Base-by-base conservation (phyloP, 1,140 invertebrate genomes). In the Helicoverpa armigera region DNA sequence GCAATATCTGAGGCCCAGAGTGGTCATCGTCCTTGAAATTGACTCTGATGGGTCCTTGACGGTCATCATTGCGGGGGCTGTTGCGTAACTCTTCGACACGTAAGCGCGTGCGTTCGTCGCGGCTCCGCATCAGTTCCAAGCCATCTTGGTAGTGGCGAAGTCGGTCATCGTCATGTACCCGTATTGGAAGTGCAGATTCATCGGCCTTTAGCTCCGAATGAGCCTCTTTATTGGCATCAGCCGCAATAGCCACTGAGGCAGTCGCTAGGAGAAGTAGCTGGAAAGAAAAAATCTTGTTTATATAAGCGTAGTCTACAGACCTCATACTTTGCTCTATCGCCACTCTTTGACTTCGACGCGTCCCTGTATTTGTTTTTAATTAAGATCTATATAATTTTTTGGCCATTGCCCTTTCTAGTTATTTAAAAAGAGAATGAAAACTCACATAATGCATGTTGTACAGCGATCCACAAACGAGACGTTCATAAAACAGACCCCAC, bases 391-490 rank as follows among this genome's bases (percentile, higher is more conserved):
- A 7, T 31, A 2, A 31, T 31, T 31, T 2, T 35, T 35, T 35
- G 3, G 35, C 1, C 35, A 43, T 43, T 43, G 35, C 9, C 9
- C 35, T 9, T 43, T 43, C 3, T 54, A 14, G 1, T 54, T 54
- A 14, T 54, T 4, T n/a, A 3, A n/a, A 54, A 54, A n/a, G 11
- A 58, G 7, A 31, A 61, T 13, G 23, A 29, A 29, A 61, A 61
- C 58, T 61, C 18, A 61, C 58, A 29, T 61, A 61, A 29, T 13
- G 23, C 58, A 61, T 61, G 23, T 61, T 61, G 58, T 31, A 61
- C 2, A 61, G 23, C 9, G 58, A 61, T 61, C 58, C 58, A 61
- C 58, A 13, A 31, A 29, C 23, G 11, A 61, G 23, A 31, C 58
- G 58, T 61, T 61, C 11, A 31, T 31, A 61, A 61, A 61, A 61